A percentile compares a stretch with the other conserved stretches of the same genome.
Conservation (phyloP, 2,797 vertebrate species). For the Vireo griseus region DNA sequence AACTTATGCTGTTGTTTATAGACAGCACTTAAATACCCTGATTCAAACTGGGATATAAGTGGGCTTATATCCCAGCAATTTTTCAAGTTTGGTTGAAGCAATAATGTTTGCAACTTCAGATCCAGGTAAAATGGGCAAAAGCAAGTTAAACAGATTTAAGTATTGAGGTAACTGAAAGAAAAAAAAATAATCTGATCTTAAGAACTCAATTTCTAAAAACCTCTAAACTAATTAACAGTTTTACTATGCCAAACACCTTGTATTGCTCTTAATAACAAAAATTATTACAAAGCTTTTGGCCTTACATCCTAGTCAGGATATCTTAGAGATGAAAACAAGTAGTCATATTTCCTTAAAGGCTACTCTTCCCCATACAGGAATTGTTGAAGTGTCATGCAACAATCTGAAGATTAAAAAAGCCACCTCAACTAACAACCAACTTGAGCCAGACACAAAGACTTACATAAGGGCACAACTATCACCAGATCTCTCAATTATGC, state of each 20-base stretch:
- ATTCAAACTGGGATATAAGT: not conserved
- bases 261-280: not conserved
- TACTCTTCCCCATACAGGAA: not conserved
- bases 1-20: not conserved
- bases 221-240: not conserved
- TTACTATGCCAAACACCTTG: not conserved
- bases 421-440: not conserved
- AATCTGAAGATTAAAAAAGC: not conserved
- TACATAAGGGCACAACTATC: not conserved
- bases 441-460: not conserved
- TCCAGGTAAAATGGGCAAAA: not conserved
- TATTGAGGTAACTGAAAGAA: not conserved
- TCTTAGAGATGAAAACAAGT: not conserved
- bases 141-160: not conserved
- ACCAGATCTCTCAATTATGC: not conserved
- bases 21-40: not conserved
- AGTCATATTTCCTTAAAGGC: not conserved
- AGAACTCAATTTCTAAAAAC: not conserved
- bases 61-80: not conserved
- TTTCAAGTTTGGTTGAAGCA: not conserved
- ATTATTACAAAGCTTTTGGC: not conserved
- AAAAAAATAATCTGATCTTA: not conserved
- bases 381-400: not conserved
- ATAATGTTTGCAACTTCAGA: not conserved
- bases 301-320: not conserved